These are phyloP conservation scores for Tenodera sinensis DNA, from an alignment of 2,888 invertebrate genomes.

Conservation along the genomic window DNA sequence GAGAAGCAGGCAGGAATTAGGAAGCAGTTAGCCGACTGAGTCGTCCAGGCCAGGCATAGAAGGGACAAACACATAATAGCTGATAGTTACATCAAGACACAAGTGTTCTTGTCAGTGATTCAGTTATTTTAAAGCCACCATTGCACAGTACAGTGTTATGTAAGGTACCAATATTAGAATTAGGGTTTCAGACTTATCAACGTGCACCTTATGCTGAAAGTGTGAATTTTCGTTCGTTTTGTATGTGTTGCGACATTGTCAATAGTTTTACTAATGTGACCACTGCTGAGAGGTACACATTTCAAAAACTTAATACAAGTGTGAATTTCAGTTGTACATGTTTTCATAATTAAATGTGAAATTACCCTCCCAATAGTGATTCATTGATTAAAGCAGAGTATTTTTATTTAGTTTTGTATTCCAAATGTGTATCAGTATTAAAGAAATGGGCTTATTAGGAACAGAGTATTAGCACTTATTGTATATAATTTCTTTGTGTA, in stretches of 20 bases:
- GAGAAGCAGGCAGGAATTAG: slow-evolving; percentile 25
- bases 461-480: not conserved
- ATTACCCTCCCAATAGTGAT: not conserved
- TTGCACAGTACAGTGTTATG: slow-evolving; percentile 11
- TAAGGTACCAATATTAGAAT: not conserved
- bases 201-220: slow-evolving; percentile 1
- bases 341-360: not conserved
- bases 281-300: not conserved
- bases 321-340: not conserved
- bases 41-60: slow-evolving; percentile 16
- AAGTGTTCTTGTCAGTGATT: slow-evolving; percentile 21
- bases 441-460: not conserved
- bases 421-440: slow-evolving; percentile 19
- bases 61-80: slow-evolving; percentile 18
- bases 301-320: not conserved
- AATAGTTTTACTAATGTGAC: slow-evolving; percentile 9
- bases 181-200: not conserved
- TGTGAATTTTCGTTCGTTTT: not conserved
- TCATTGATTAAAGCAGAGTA: not conserved
- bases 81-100: slow-evolving; percentile 19
- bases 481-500: slow-evolving; percentile 1
- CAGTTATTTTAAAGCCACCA: not conserved
- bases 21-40: slow-evolving; percentile 20
- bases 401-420: not conserved
- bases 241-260: slow-evolving; percentile 9